Evolutionary conservation across 2,888 invertebrate species (phyloP), one percentile per base, ranked within the genome.

Genomic region (Julus scanicus): DNA sequence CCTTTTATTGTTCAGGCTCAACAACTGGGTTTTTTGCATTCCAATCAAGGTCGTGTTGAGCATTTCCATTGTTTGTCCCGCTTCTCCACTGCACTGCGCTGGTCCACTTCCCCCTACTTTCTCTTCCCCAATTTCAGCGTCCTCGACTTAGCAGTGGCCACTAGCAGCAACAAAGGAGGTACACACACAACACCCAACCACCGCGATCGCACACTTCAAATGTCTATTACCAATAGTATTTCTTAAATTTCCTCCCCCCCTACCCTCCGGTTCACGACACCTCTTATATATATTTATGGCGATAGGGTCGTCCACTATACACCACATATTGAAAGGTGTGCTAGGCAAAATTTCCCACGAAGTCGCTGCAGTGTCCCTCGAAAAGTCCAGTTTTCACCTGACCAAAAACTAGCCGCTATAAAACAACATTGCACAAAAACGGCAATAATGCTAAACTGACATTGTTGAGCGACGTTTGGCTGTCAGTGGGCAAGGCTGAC

Each of bases 11-110:
- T 71, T 71, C 71, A 71, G 71, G 29, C 71, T 71, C 71, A 71
- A 71, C 71, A 71, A 71, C 71, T 71, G 71, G 71, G 71, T 71
- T 71, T 71, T 71, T 71, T 71, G 71, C 71, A 71, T 71, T 71
- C 71, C 71, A 71, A 71, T 71, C 71, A 71, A 71, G 71, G 71
- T 20, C 71, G 71, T 71, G 71, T 29, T 71, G 71, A 29, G 71
- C 71, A 71, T 29, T 29, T 71, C 71, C 71, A 71, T 71, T 71
- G 71, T 71, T 29, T 71, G 71, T 71, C 71, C 71, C 71, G 71
- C 71, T 71, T 71, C 71, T 71, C 71, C 71, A 71, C 71, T 71
- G 71, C 71, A 71, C 71, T 71, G 71, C 71, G 71, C 71, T 71
- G 71, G 71, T 71, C 71, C 71, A 71, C 71, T 71, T 71, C 71